Conservation (phyloP, 2,797 vertebrate species). For the Crotalus adamanteus region DNA sequence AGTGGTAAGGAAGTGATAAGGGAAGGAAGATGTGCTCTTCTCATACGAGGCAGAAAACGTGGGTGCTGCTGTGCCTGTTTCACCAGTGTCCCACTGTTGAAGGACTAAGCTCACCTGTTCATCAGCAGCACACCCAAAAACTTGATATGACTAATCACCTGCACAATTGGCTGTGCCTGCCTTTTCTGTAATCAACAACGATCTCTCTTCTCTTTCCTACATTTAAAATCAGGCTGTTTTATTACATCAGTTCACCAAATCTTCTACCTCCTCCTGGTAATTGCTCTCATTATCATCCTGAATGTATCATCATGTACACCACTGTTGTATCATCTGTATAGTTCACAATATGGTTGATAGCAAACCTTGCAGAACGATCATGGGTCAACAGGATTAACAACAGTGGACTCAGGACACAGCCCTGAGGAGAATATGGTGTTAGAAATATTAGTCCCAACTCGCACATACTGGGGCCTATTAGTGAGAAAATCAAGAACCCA, state of each 20-base stretch:
- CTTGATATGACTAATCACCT: too few relatives aligned
- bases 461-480: not conserved
- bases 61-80: not conserved
- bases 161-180: too few relatives aligned
- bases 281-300: not conserved
- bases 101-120: too few relatives aligned
- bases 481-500: not conserved
- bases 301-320: not conserved
- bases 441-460: not conserved
- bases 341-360: not conserved
- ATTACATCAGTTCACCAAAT: too few relatives aligned
- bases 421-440: not conserved
- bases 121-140: too few relatives aligned
- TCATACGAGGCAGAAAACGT: not conserved
- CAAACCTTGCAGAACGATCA: not conserved
- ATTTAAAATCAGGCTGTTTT: too few relatives aligned
- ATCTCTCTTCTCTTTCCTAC: too few relatives aligned
- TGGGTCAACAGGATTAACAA: not conserved
- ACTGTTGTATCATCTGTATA: not conserved
- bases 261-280: too few relatives aligned
- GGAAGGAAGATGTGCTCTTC: not conserved
- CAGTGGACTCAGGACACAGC: not conserved
- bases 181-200: too few relatives aligned
- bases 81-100: too few relatives aligned
- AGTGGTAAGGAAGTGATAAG: not conserved